Evolutionary conservation across 2,888 invertebrate genomes (phyloP), one percentile per base, ranked within the genome.

Genomic region (Gastrophysa polygoni): DNA sequence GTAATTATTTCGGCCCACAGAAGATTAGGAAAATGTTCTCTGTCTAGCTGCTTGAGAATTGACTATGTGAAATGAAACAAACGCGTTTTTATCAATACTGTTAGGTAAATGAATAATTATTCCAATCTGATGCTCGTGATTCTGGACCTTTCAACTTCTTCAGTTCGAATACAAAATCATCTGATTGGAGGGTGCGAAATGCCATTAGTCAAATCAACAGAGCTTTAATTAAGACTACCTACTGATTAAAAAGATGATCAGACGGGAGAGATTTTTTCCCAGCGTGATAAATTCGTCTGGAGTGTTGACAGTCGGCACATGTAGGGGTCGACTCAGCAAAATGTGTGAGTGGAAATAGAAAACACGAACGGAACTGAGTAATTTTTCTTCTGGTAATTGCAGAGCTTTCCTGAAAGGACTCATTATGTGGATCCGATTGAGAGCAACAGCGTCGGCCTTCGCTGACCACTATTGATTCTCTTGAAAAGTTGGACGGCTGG

Each of bases 351-450:
- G 24, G 18, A 18, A 20, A 18, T 21, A 20, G 10, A 18, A 46
- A 46, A 46, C 46, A 17, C 18, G 43, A 24, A 24, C 54, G 34
- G 72, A 74, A 74, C 71, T 64, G 71, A 72, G 71, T 68, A 73
- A 75, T 75, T 73, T 74, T 73, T 62, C 62, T 71, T 69, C 64
- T 66, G 66, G 72, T 75, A 74, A 75, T 73, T 75, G 72, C 72
- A 67, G 66, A 66, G 68, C 68, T 68, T 70, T 72, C 72, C 70
- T 73, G 72, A 75, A 75, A 74, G 72, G 72, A 73, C 71, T 74
- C 75, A 75, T 75, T 75, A 75, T 73, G 73, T 71, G 74, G 68
- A 73, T 74, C 71, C 70, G 70, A 75, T 75, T 74, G 73, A 69
- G 66, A 69, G 71, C 72, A 72, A 71, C 71, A 72, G 71, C 70